A percentile compares a stretch with the other conserved stretches of the same genome.
Conservation (phyloP, 2,113 vertebrate genomes). For the Sorex araneus region DNA sequence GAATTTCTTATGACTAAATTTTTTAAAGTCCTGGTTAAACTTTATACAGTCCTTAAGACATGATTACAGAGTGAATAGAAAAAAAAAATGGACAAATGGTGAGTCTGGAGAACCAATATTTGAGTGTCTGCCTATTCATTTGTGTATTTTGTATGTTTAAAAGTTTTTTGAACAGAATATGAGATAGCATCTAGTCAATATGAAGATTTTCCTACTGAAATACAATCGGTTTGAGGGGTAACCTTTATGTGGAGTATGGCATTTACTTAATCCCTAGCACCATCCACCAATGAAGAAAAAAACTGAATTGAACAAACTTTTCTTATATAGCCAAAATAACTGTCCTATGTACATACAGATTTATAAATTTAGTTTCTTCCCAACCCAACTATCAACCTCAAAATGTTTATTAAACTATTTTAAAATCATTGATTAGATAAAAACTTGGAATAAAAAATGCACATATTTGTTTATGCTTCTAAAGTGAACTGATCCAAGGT, state of each 20-base stretch:
- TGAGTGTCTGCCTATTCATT: not conserved
- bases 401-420: not conserved
- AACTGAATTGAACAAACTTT: not conserved
- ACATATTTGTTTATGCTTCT: not conserved
- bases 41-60: not conserved
- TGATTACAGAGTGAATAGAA: not conserved
- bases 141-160: not conserved
- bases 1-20: slow-evolving; percentile 22
- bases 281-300: not conserved
- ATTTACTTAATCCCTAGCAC: not conserved
- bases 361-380: not conserved
- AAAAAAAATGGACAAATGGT: not conserved
- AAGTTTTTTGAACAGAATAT: not conserved
- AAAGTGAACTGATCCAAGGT: not conserved
- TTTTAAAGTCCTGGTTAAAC: not conserved
- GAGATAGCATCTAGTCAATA: not conserved
- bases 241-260: not conserved
- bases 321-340: not conserved
- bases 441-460: slow-evolving; percentile 9
- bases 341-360: not conserved
- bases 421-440: not conserved
- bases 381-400: not conserved
- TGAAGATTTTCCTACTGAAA: not conserved
- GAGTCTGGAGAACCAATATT: not conserved
- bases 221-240: not conserved